phyloP scores from a whole-genome alignment of 1,140 invertebrate species.

The Lepidurus packardi region DNA sequence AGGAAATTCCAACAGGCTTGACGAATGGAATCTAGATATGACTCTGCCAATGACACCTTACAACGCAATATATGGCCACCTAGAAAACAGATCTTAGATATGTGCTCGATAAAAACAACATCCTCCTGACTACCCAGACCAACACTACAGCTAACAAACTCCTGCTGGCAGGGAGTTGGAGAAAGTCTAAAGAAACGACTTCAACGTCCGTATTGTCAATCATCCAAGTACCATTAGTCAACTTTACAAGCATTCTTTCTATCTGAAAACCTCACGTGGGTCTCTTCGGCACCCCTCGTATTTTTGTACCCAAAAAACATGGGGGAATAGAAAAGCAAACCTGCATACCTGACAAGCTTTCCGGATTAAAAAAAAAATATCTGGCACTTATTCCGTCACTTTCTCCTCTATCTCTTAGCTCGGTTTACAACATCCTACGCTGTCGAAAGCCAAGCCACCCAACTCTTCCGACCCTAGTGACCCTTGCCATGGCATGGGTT shows the following conservation, averaged over 20 bases:
- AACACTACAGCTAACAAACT: not conserved
- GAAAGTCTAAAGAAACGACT: not conserved
- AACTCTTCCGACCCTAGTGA: slow-evolving; percentile 6
- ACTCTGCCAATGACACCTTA: too few species aligned
- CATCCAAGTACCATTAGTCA: slow-evolving; percentile 10
- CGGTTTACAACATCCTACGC: not conserved
- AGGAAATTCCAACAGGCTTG: too few species aligned
- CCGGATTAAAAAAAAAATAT: not conserved
- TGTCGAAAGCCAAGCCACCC: not conserved
- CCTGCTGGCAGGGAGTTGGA: not conserved
- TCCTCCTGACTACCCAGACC: not conserved
- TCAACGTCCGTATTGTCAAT: not conserved
- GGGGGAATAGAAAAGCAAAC: not conserved
- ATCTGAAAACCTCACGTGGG: not conserved
- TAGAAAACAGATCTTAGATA: too few species aligned
- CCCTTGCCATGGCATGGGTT: not conserved
- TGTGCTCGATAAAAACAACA: too few species aligned
- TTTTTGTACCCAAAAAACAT: not conserved
- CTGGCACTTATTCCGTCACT: not conserved
- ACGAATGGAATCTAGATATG: too few species aligned
- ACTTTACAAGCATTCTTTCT: not conserved
- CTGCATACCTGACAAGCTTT: not conserved
- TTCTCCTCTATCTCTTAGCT: not conserved
- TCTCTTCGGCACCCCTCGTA: not conserved
- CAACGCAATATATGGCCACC: too few species aligned